phyloP scores from a whole-genome alignment of 1,140 invertebrate species.

The Drosophila melanogaster region DNA sequence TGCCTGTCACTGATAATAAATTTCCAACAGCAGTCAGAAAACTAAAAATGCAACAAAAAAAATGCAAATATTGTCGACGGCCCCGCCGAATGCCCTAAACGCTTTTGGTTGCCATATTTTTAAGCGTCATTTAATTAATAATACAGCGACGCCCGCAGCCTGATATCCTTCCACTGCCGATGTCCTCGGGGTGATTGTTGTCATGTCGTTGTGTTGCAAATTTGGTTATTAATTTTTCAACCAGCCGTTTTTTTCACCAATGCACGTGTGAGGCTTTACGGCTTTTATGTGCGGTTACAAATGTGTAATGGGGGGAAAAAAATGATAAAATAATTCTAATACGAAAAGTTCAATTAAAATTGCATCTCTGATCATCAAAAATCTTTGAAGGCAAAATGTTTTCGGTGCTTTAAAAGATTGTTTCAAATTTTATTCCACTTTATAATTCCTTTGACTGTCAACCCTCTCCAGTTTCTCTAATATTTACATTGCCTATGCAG shows the following conservation, averaged over 20 bases:
- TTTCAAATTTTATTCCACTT: not conserved
- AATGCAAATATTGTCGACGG: constrained; percentile 13
- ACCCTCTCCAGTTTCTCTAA: not conserved
- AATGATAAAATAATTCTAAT: not conserved
- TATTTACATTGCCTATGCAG: constrained; percentile 39
- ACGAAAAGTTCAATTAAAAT: too few species aligned
- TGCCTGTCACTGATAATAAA: constrained; percentile 78
- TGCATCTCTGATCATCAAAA: too few species aligned
- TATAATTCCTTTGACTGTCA: constrained; percentile 21
- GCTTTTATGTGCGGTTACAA: constrained; percentile 1
- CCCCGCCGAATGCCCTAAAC: constrained; percentile 38
- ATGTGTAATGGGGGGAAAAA: not conserved
- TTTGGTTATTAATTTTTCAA: constrained; percentile 39
- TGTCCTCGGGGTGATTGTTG: constrained; percentile 11
- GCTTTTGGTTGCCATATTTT: constrained; percentile 50
- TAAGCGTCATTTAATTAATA: constrained; percentile 76
- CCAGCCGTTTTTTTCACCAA: not conserved
- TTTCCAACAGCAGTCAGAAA: constrained; percentile 43
- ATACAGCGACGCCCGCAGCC: constrained; percentile 21
- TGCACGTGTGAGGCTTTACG: constrained; percentile 1
- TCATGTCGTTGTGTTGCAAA: constrained; percentile 24
- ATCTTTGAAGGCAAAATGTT: not conserved
- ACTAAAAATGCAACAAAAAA: constrained; percentile 12
- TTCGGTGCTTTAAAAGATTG: not conserved
- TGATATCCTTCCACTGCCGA: not conserved